Base-by-base conservation (phyloP, 2,113 vertebrate species). In the Gallinago jamesoni region DNA sequence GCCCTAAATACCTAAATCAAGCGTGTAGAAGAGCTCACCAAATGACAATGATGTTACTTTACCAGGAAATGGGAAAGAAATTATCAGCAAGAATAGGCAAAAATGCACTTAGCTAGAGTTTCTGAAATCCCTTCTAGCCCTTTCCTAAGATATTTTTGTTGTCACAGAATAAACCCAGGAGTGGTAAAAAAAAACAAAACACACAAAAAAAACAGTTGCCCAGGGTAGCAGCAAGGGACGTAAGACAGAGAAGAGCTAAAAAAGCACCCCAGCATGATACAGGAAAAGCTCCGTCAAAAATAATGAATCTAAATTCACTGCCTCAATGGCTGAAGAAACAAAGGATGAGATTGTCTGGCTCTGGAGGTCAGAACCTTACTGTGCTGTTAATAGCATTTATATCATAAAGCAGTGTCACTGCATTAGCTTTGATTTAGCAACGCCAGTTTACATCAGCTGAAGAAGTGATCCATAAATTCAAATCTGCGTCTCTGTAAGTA, bases 231-330 rank as follows among this genome's bases (percentile, higher is more conserved):
- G 84, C 85, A 92, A 91, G 37, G 84, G 74, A 93, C 4, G 19
- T 87, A 93, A 79, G 60, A 56, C 52, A 87, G 50, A 39, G 30
- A 12, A 81, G 66, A 87, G 56, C 77, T 87, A 66, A 93, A 89
- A 89, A 96, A 76, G 47, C 82, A 76, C 60, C 67, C 56, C 7
- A 23, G 85, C 47, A 86, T 81, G 73, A n/a, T 87, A 82, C 67
- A 90, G 81, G 76, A 95, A 97, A 94, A 96, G 57, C 77, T 92
- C 80, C 16, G 24, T 84, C 83, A 89, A 56, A 94, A 92, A 75
- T 75, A 95, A 87, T 55, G 48, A 66, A 69, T 72, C 56, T 86
- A 84, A 96, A 94, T 75, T 81, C 76, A 68, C 48, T 87, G 80
- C 80, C 48, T 75, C 62, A 8, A 55, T 94, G 66, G 69, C 80